These are phyloP conservation scores for Pagetopsis macropterus DNA, from an alignment of 2,797 vertebrate species.

Conservation along the genomic window DNA sequence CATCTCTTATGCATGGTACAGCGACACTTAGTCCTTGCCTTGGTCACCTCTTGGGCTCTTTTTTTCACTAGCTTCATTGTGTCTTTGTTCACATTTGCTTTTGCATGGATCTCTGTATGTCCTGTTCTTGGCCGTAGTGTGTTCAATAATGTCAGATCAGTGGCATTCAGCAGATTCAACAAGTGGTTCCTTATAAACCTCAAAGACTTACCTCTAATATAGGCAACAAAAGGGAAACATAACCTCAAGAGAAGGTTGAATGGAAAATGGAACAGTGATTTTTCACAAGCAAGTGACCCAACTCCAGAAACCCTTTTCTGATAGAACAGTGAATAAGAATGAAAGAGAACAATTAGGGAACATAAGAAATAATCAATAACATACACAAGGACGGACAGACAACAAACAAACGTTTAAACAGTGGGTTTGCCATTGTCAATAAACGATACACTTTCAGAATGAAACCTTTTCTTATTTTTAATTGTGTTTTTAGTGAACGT, in stretches of 20 bases:
- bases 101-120: slow-evolving; percentile 57
- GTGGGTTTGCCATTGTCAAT: slow-evolving; percentile 16
- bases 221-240: slow-evolving; percentile 38
- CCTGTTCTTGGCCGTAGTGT: slow-evolving; percentile 51
- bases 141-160: slow-evolving; percentile 59
- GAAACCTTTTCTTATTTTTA: slow-evolving; percentile 17
- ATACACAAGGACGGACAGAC: slow-evolving; percentile 12
- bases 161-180: slow-evolving; percentile 60
- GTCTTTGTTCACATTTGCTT: slow-evolving; percentile 31
- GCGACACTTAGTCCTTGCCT: slow-evolving; percentile 54
- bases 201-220: slow-evolving; percentile 38
- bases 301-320: slow-evolving; percentile 34
- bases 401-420: slow-evolving; percentile 18
- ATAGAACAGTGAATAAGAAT: slow-evolving; percentile 14
- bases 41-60: slow-evolving; percentile 36
- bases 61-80: slow-evolving; percentile 31
- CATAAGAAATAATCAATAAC: slow-evolving; percentile 11
- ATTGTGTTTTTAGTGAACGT: neutral
- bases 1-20: slow-evolving; percentile 19
- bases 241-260: slow-evolving; percentile 32
- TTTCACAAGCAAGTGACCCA: slow-evolving; percentile 19
- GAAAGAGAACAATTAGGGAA: no score
- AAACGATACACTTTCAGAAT: slow-evolving; percentile 22
- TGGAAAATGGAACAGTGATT: neutral
- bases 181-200: slow-evolving; percentile 53